Percentiles rank a stretch among this genome's conserved stretches.
phyloP scores from a whole-genome alignment of 2,113 vertebrate genomes.

The Erythrolamprus reginae region DNA sequence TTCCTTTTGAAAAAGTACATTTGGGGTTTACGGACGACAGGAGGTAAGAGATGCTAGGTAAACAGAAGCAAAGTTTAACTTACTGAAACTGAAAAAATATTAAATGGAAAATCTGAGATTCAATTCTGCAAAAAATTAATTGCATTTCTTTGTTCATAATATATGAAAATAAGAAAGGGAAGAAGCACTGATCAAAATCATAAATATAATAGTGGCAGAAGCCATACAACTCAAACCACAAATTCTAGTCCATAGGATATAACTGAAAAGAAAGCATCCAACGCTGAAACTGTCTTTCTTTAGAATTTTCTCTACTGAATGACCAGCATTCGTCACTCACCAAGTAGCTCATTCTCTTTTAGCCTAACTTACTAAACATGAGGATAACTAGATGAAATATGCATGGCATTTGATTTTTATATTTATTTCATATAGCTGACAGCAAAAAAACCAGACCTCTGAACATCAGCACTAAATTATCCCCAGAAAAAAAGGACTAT shows the following conservation, averaged over 20 bases:
- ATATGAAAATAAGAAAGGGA: neutral
- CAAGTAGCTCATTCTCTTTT: neutral
- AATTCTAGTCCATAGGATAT: neutral
- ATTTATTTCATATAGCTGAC: neutral
- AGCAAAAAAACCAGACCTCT: neutral
- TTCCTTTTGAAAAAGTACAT: neutral
- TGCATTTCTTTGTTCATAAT: neutral
- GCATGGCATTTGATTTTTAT: neutral
- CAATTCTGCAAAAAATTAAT: neutral
- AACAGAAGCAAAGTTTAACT: neutral
- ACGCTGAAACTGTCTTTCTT: neutral
- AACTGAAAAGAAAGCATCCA: neutral
- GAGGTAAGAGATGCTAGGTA: neutral
- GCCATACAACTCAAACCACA: neutral
- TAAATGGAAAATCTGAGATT: neutral
- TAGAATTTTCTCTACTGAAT: neutral
- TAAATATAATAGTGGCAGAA: neutral
- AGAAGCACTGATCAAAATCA: neutral
- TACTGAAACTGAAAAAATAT: neutral
- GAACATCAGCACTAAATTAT: neutral
- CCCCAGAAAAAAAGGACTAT: neutral
- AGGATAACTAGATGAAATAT: neutral
- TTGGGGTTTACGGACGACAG: neutral
- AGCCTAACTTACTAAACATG: neutral
- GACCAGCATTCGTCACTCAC: neutral